phyloP scores from a whole-genome alignment of 2,888 invertebrate species.

The Perizoma flavofasciatum region DNA sequence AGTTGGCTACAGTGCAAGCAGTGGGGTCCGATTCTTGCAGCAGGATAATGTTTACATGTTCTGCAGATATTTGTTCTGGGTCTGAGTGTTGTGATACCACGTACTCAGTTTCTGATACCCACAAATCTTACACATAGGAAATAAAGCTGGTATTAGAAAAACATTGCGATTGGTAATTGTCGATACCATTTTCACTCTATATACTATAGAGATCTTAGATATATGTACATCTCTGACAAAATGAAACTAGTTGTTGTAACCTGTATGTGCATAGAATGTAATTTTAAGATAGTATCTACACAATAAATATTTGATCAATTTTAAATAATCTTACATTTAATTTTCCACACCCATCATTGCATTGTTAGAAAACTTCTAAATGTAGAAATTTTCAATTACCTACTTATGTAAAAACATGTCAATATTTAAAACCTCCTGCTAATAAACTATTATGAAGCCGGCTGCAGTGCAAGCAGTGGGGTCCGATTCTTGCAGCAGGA shows the following conservation, averaged over 20 bases:
- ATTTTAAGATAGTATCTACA: slow-evolving; percentile 40
- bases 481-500: too few relatives aligned
- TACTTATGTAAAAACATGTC: too few relatives aligned
- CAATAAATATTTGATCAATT: slow-evolving; percentile 34
- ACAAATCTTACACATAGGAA: not conserved
- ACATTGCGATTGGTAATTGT: not conserved
- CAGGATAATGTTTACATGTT: too few relatives aligned
- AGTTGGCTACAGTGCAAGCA: too few relatives aligned
- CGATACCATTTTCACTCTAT: slow-evolving; percentile 5
- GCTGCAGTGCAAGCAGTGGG: too few relatives aligned
- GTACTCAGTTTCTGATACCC: too few relatives aligned
- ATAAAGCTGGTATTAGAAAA: slow-evolving; percentile 4
- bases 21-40: too few relatives aligned
- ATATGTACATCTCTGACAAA: slow-evolving; percentile 1
- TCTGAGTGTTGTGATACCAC: too few relatives aligned
- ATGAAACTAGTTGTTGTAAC: slow-evolving; percentile 18
- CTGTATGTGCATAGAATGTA: slow-evolving; percentile 34
- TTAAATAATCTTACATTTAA: slow-evolving; percentile 28
- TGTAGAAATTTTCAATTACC: not conserved
- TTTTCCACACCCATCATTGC: slow-evolving; percentile 27
- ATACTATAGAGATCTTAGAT: slow-evolving; percentile 15
- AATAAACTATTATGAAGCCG: too few relatives aligned
- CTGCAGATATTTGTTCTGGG: too few relatives aligned
- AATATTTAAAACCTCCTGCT: too few relatives aligned
- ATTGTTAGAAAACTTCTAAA: slow-evolving; percentile 22